Percentiles rank a stretch among this genome's conserved stretches.
Conservation (phyloP, 2,888 invertebrate species). For the Philaethria dido region DNA sequence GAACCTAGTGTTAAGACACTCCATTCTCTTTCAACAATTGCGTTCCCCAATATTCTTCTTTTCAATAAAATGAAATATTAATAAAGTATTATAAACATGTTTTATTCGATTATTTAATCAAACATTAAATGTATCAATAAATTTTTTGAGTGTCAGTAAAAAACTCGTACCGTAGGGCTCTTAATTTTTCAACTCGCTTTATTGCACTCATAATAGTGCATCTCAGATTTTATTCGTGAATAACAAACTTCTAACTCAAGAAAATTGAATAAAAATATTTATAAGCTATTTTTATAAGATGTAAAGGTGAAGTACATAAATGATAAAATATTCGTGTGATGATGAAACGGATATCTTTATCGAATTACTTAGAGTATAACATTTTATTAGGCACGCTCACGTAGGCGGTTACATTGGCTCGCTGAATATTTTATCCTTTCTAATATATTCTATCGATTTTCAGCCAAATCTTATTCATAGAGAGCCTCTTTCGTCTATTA, state of each 20-base stretch:
- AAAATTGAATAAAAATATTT: background rate
- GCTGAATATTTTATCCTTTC: constrained; percentile 31
- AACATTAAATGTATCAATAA: constrained; percentile 2
- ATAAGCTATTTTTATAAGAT: background rate
- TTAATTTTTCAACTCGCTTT: constrained; percentile 19
- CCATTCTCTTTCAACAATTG: no score
- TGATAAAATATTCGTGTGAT: background rate
- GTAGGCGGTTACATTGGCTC: constrained; percentile 23
- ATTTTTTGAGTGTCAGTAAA: constrained; percentile 10
- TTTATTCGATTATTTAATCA: background rate
- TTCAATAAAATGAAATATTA: no score
- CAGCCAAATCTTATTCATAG: constrained; percentile 20
- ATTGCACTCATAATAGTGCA: constrained; percentile 14
- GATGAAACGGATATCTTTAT: constrained; percentile 11
- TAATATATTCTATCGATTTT: constrained; percentile 33
- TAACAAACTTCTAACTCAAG: background rate
- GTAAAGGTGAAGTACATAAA: background rate
- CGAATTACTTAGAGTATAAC: constrained; percentile 23
- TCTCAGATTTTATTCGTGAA: constrained; percentile 20
- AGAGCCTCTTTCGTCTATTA: constrained; percentile 21
- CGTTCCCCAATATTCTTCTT: no score
- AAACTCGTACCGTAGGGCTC: constrained; percentile 5
- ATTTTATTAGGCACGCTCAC: constrained; percentile 23
- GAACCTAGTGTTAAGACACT: no score
- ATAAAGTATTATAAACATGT: no score